phyloP scores from a whole-genome alignment of 2,888 invertebrate genomes.

The Leptogaster cylindrica region DNA sequence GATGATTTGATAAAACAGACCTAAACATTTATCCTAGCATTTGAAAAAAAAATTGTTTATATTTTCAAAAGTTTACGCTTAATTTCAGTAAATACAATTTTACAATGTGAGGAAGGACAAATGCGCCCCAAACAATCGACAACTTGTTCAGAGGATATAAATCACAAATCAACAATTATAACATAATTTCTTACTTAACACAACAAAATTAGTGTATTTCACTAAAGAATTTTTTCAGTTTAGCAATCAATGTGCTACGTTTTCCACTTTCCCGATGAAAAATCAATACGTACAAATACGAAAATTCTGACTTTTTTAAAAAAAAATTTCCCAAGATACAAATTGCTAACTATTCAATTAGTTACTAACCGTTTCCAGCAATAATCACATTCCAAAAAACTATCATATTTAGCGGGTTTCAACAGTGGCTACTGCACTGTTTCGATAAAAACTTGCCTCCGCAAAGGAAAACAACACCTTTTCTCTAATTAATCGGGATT shows the following conservation, averaged over 20 bases:
- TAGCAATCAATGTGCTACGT: slow-evolving; percentile 17
- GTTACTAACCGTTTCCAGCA: slow-evolving; percentile 19
- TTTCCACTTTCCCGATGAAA: slow-evolving; percentile 30
- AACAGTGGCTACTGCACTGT: neutral
- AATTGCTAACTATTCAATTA: neutral
- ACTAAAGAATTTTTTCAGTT: neutral
- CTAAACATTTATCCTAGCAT: too few species aligned
- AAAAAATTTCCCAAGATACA: neutral
- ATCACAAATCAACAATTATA: too few species aligned
- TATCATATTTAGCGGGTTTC: neutral
- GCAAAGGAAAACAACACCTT: neutral
- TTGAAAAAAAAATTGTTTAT: too few species aligned
- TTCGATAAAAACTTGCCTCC: neutral
- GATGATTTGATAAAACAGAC: too few species aligned
- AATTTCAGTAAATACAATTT: too few species aligned
- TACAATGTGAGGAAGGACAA: too few species aligned
- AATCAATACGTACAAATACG: slow-evolving; percentile 11
- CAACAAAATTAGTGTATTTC: too few species aligned
- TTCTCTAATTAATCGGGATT: slow-evolving; percentile 25
- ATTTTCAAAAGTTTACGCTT: too few species aligned
- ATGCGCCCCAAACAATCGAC: neutral
- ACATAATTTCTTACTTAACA: too few species aligned
- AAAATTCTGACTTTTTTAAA: slow-evolving; percentile 21
- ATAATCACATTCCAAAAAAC: neutral
- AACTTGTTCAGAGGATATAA: neutral